Evolutionary conservation across 2,797 vertebrate species (phyloP).

Genomic region (Steatocranus sp.): DNA sequence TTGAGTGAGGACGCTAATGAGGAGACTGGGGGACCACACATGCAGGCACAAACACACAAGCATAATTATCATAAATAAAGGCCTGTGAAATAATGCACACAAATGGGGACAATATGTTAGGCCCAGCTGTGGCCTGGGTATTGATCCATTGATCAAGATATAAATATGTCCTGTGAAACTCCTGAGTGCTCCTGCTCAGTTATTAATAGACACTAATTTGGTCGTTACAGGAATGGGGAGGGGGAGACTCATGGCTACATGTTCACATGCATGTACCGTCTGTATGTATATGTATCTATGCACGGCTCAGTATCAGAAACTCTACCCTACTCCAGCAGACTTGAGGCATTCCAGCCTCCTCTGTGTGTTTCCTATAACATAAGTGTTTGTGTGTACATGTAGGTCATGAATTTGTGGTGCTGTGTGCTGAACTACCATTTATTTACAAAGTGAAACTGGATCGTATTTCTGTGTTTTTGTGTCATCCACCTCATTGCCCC

Average conservation of each 20-base stretch:
- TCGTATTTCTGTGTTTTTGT: not conserved
- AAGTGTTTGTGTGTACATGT: not conserved
- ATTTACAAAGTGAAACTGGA: slow-evolving; percentile 9
- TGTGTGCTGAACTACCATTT: not conserved
- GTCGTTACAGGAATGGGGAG: slow-evolving; percentile 2
- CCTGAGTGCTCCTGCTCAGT: slow-evolving; percentile 4
- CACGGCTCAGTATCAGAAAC: not conserved
- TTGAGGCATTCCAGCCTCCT: not conserved
- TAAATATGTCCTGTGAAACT: slow-evolving; percentile 30
- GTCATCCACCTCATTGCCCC: not conserved
- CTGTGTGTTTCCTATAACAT: not conserved
- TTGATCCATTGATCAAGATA: slow-evolving; percentile 25
- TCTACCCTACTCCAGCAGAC: not conserved
- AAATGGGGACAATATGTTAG: not conserved
- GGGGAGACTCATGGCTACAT: accelerated
- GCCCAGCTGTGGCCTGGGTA: not conserved
- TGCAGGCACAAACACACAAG: not conserved
- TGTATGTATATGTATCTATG: not conserved
- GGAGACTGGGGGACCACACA: not conserved
- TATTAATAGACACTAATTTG: slow-evolving; percentile 22
- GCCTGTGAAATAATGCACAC: not conserved
- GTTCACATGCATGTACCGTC: not conserved
- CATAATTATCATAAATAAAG: not conserved
- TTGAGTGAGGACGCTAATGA: slow-evolving; percentile 5
- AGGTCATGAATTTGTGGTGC: not conserved